Percentiles rank a stretch among this genome's conserved stretches.
Conservation (phyloP, 2,797 vertebrate species). For the Anguilla obscura region DNA sequence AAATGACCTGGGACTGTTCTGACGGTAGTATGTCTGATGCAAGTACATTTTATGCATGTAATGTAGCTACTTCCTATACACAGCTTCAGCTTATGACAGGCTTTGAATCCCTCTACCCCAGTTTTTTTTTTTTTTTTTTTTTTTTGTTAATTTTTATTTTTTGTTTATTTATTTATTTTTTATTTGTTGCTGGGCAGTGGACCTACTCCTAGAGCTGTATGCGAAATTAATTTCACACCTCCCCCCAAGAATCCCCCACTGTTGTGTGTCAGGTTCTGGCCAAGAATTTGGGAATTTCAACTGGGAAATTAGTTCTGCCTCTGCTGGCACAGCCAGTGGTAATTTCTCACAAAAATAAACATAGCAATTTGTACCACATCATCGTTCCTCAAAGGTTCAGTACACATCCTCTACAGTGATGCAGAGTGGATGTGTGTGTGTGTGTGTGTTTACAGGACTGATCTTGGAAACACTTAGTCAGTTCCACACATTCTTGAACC, state of each 20-base stretch:
- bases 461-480: too few species aligned
- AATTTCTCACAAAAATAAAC: constrained; percentile 32
- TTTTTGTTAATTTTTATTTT: too few species aligned
- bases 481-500: too few species aligned
- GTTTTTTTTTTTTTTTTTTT: neutral
- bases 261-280: neutral
- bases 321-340: constrained; percentile 52
- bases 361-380: constrained; percentile 58
- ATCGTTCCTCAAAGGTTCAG: neutral
- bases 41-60: neutral
- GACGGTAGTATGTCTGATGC: neutral
- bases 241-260: neutral
- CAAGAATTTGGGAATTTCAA: neutral
- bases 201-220: neutral
- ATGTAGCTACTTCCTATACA: neutral
- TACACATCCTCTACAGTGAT: neutral
- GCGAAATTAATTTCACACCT: neutral
- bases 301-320: constrained; percentile 33
- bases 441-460: neutral
- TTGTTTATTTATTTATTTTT: too few species aligned
- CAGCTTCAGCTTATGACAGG: neutral
- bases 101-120: neutral
- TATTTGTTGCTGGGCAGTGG: neutral
- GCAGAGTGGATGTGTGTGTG: neutral
- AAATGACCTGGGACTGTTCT: neutral